A percentile compares a stretch with the other conserved stretches of the same genome.
These are phyloP conservation scores for Lathamus discolor DNA, from an alignment of 2,113 vertebrate genomes.

Conservation along the genomic window DNA sequence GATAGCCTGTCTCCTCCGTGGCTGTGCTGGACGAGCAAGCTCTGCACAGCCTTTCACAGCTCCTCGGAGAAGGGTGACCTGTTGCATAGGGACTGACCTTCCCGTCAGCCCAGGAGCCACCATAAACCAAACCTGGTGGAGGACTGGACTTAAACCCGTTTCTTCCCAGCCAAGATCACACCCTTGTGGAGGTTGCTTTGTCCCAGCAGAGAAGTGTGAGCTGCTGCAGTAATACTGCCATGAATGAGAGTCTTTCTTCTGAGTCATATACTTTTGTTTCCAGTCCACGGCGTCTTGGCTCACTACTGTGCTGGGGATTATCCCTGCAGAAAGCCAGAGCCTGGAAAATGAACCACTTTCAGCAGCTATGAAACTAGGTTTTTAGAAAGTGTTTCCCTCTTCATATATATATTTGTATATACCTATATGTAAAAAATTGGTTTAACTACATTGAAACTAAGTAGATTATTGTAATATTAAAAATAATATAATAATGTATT, in stretches of 20 bases:
- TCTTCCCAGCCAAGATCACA: constrained; percentile 42
- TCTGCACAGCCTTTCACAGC: background rate
- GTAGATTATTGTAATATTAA: constrained; percentile 1
- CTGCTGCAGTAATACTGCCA: constrained; percentile 39
- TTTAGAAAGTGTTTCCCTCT: background rate
- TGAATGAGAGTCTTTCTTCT: constrained; percentile 63
- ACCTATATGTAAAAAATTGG: background rate
- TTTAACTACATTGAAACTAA: background rate
- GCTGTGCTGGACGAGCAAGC: background rate
- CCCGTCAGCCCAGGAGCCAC: background rate
- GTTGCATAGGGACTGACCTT: background rate
- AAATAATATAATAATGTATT: background rate
- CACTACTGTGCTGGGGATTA: constrained; percentile 53
- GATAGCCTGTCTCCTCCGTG: rapidly evolving
- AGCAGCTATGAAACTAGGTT: background rate
- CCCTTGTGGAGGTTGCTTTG: constrained; percentile 46
- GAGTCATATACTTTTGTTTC: constrained; percentile 60
- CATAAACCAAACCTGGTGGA: background rate
- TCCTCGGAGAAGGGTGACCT: background rate
- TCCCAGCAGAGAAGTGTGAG: constrained; percentile 49
- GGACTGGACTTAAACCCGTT: background rate
- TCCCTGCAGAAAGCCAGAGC: constrained; percentile 3
- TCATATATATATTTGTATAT: background rate
- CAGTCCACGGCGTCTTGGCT: constrained; percentile 16
- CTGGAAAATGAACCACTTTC: constrained; percentile 42